Percentiles rank a stretch among this genome's conserved stretches.
Evolutionary conservation across 2,888 invertebrate genomes (phyloP).

Genomic region (Hyalella azteca): DNA sequence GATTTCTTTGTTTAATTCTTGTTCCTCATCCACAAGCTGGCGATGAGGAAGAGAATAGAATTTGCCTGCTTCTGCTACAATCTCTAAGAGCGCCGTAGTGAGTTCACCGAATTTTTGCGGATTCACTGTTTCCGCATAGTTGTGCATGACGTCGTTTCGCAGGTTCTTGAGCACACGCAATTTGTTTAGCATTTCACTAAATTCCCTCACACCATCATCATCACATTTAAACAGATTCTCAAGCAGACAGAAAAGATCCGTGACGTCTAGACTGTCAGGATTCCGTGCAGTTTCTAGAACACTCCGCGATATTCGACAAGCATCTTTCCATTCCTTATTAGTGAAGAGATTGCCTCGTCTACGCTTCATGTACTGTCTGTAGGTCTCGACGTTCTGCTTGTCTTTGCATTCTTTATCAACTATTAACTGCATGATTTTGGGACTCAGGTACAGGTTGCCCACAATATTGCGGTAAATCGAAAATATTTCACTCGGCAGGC

Average conservation of each 20-base stretch:
- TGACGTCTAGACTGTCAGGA: neutral
- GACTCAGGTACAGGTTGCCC: neutral
- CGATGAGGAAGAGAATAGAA: neutral
- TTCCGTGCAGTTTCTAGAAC: neutral
- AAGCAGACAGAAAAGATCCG: neutral
- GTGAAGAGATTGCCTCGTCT: neutral
- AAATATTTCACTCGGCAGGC: too few species aligned
- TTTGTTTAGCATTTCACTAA: neutral
- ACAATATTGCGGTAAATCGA: too few species aligned
- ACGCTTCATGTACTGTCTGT: neutral
- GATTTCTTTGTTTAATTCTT: neutral
- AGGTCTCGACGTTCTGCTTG: neutral
- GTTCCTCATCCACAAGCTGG: neutral
- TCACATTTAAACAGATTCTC: neutral
- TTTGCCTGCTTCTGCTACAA: neutral
- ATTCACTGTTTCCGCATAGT: neutral
- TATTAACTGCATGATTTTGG: neutral
- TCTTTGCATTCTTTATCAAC: neutral
- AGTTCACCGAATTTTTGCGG: neutral
- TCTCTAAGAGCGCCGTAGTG: neutral
- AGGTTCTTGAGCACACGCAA: neutral
- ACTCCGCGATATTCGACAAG: neutral
- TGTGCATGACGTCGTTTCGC: neutral
- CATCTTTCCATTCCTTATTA: neutral
- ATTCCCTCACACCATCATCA: neutral